Evolutionary conservation across 2,888 invertebrate species (phyloP).

Genomic region (Microctonus brassicae): DNA sequence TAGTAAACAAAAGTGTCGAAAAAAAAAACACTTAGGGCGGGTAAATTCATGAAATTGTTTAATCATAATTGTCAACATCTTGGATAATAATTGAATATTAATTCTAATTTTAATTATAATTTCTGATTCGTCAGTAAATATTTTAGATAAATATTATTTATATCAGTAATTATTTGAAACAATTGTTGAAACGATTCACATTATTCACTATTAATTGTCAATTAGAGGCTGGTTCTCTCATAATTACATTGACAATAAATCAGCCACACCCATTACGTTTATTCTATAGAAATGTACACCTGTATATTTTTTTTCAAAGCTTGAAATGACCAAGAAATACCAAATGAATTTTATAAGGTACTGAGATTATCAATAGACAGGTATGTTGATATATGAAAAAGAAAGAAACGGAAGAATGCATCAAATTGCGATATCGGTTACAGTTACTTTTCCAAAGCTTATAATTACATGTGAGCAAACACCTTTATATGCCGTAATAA

Average conservation of each 20-base stretch:
- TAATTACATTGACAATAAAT: conserved; percentile 26
- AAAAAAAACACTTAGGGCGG: background rate
- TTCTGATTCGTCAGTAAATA: background rate
- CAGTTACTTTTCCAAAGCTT: no score
- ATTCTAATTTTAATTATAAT: background rate
- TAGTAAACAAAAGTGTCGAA: conserved; percentile 8
- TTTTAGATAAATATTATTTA: background rate
- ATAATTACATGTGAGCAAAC: no score
- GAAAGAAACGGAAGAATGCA: no score
- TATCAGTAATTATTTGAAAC: background rate
- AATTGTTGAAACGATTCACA: background rate
- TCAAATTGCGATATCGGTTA: no score
- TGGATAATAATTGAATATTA: background rate
- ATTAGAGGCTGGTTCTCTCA: conserved; percentile 19
- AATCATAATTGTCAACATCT: no score
- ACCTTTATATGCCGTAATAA: no score
- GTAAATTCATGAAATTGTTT: background rate
- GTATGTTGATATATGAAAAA: no score
- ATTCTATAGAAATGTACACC: background rate
- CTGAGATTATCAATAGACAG: no score
- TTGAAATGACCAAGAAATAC: no score
- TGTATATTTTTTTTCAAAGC: background rate
- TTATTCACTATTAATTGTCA: background rate
- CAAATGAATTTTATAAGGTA: no score
- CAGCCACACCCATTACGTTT: background rate